Percentiles rank a stretch among this genome's conserved stretches.
Evolutionary conservation across 2,113 vertebrate species (phyloP).

Genomic region (Dolichotis patagonum): DNA sequence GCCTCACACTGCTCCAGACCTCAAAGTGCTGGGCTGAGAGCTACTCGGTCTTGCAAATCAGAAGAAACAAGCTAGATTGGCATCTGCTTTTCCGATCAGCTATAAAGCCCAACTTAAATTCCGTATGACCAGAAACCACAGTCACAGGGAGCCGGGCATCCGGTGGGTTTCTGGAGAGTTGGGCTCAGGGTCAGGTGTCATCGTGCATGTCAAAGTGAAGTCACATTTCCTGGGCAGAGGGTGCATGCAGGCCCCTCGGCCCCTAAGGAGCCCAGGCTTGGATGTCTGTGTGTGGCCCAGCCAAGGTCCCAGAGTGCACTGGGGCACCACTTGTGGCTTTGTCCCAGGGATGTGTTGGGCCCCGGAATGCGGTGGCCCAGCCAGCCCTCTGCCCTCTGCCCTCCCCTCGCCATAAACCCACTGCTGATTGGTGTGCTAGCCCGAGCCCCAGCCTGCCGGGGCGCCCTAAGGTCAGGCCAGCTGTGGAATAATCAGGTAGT

Average conservation of each 20-base stretch:
- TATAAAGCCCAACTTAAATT: constrained; percentile 49
- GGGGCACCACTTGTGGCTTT: accelerated
- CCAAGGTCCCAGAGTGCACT: accelerated
- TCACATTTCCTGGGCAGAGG: neutral
- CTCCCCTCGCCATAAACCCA: accelerated
- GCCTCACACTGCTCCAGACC: constrained; percentile 46
- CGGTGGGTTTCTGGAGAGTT: neutral
- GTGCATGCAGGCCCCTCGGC: accelerated
- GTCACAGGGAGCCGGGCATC: accelerated
- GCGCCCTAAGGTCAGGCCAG: accelerated
- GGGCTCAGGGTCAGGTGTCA: neutral
- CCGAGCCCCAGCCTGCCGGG: accelerated
- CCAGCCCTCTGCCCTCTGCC: neutral
- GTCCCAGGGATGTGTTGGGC: accelerated
- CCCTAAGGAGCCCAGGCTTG: accelerated
- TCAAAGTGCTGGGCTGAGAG: neutral
- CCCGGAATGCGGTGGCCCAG: accelerated
- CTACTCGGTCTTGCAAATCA: constrained; percentile 34
- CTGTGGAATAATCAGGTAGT: accelerated
- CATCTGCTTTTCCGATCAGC: constrained; percentile 30
- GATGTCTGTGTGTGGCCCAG: accelerated
- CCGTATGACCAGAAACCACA: accelerated
- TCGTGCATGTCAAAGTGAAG: accelerated
- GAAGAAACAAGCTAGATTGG: constrained; percentile 50
- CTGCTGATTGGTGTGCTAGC: accelerated